These are phyloP conservation scores for Auanema freiburgensis DNA, from an alignment of 2,888 invertebrate genomes.

Conservation along the genomic window DNA sequence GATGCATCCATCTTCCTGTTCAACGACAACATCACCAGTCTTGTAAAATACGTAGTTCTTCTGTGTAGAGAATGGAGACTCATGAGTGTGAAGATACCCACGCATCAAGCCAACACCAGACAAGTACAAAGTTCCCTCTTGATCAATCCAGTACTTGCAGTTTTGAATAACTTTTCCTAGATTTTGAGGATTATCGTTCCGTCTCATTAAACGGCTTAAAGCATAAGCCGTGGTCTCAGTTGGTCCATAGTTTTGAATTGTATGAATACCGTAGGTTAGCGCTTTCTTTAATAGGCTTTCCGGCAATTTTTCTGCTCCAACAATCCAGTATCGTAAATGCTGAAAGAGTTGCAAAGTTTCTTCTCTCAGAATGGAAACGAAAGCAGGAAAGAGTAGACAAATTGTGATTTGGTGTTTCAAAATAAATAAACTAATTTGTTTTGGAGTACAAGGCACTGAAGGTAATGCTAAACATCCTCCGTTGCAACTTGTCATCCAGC, in stretches of 20 bases:
- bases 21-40: conserved; percentile 51
- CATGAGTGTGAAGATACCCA: conserved; percentile 45
- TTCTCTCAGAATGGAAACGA: conserved; percentile 32
- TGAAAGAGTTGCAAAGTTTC: conserved; percentile 23
- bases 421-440: conserved; percentile 28
- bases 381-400: conserved; percentile 47
- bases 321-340: conserved; percentile 49
- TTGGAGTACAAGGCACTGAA: conserved; percentile 29
- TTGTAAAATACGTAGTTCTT: conserved; percentile 35
- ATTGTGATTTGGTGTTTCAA: conserved; percentile 35
- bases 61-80: conserved; percentile 26
- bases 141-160: conserved; percentile 10
- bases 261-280: conserved; percentile 24
- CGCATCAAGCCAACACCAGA: conserved; percentile 48
- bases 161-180: conserved; percentile 47
- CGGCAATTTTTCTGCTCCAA: conserved; percentile 53
- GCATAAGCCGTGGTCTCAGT: conserved; percentile 57
- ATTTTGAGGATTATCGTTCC: conserved; percentile 39
- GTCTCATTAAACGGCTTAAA: conserved; percentile 39
- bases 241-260: conserved; percentile 59
- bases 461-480: conserved; percentile 35
- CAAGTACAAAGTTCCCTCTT: conserved; percentile 24
- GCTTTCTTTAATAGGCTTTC: conserved; percentile 36
- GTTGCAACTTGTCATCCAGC: conserved; percentile 38
- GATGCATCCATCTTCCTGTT: conserved; percentile 28